These are phyloP conservation scores for Diadegma fenestrale DNA, from an alignment of 2,888 invertebrate genomes.

Conservation along the genomic window DNA sequence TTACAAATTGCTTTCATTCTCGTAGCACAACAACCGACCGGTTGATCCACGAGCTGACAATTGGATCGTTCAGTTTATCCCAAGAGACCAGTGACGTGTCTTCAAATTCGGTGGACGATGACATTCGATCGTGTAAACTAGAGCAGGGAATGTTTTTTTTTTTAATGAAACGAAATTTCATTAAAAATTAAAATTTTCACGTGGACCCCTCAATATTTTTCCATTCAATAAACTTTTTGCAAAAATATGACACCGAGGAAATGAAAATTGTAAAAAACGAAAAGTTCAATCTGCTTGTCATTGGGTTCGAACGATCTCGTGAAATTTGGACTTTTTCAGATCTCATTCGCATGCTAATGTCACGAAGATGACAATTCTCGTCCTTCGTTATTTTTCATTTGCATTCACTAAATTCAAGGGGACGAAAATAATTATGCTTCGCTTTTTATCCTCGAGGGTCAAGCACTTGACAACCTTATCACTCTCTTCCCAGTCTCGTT, in stretches of 20 bases:
- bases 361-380: not conserved
- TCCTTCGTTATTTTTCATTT: slow-evolving; percentile 14
- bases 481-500: slow-evolving; percentile 10
- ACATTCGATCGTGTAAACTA: not conserved
- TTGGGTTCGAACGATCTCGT: not conserved
- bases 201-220: not conserved
- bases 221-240: too few relatives aligned
- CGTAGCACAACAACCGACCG: not conserved
- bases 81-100: not conserved
- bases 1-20: slow-evolving; percentile 7
- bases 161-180: not conserved
- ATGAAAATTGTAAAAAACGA: not conserved
- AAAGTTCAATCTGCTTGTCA: not conserved
- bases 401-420: slow-evolving; percentile 23
- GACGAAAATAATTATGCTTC: slow-evolving; percentile 10
- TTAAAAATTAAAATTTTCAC: not conserved
- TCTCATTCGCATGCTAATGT: not conserved
- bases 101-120: not conserved
- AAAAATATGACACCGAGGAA: not conserved
- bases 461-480: slow-evolving; percentile 24
- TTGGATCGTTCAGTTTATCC: slow-evolving; percentile 42
- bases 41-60: slow-evolving; percentile 33
- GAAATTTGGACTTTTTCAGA: not conserved
- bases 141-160: not conserved
- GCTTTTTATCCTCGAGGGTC: slow-evolving; percentile 5